Base-by-base conservation (phyloP, 1,140 invertebrate genomes). In the Arion vulgaris region DNA sequence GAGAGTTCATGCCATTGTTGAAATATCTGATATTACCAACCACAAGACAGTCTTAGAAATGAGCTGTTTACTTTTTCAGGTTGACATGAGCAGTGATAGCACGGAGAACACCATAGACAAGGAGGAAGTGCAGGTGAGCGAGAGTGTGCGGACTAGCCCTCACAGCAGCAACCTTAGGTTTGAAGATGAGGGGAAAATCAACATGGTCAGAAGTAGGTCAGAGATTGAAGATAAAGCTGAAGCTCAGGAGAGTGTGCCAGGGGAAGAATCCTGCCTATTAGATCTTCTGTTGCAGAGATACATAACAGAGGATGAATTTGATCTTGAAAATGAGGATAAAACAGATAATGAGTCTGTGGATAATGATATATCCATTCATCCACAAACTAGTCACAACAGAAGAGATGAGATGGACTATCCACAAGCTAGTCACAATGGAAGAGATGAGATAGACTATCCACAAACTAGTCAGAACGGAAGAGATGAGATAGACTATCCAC, bases 271-370 rank as follows among this genome's bases (percentile, higher is more conserved):
- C 1, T 53, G 41, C 28, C 28, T 80, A 9, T 51, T 80, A n/a
- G 78, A 80, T 49, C 17, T 28, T 38, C 39, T 80, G 34, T 26
- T 80, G 66, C 34, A 66, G n/a, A 69, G 34, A 34, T 39, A 36
- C n/a, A 80, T 80, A 32, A 45, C 69, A 28, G 80, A 81, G 34
- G 80, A 81, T 57, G 80, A 81, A 28, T 73, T 73, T 81, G 80
- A 81, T 36, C n/a, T 73, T 15, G 80, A 81, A 19, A 74, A 81
- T 74, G 80, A 81, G 32, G 80, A 81, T 49, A 39, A 74, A 13
- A 62, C 41, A 15, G 71, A 81, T 74, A 53, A 69, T 36, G 78
- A 80, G 1, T 38, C 39, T 17, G 78, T 71, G 39, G 66, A 13
- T 41, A 45, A 11, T 73, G 51, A 73, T 36, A 32, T 66, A 32